Evolutionary conservation across 1,140 invertebrate genomes (phyloP).

Genomic region (Drosophila carrolli): DNA sequence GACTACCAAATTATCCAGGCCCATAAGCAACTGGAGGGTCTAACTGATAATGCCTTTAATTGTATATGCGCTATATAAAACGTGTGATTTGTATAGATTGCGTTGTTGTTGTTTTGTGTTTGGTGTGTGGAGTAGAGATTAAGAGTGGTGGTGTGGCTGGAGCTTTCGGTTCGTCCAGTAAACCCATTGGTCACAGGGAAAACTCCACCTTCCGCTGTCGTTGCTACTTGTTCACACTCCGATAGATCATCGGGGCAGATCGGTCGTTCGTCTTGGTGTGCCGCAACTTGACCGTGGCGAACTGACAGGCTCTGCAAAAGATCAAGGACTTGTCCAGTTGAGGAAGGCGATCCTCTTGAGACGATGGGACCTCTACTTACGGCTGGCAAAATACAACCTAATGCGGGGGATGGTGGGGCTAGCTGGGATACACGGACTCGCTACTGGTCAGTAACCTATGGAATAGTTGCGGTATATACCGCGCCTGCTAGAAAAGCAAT

Average conservation of each 20-base stretch:
- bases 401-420: constrained; percentile 23
- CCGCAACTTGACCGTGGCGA: constrained; percentile 93
- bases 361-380: constrained; percentile 33
- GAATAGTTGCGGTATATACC: constrained; percentile 73
- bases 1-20: constrained; percentile 74
- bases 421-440: constrained; percentile 24
- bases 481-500: constrained; percentile 62
- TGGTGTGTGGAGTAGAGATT: not conserved
- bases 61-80: constrained; percentile 28
- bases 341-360: constrained; percentile 15
- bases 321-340: constrained; percentile 35
- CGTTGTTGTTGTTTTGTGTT: constrained; percentile 8
- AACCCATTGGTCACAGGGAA: constrained; percentile 47
- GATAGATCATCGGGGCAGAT: constrained; percentile 90
- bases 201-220: constrained; percentile 79
- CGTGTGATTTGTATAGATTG: constrained; percentile 24
- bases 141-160: constrained; percentile 34
- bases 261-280: constrained; percentile 94
- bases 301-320: constrained; percentile 90
- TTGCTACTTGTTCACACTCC: constrained; percentile 83
- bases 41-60: constrained; percentile 43
- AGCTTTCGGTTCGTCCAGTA: constrained; percentile 24
- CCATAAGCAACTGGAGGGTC: constrained; percentile 45
- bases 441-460: constrained; percentile 61
- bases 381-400: constrained; percentile 21